These are phyloP conservation scores for Blera fallax DNA, from an alignment of 2,888 invertebrate genomes.

Conservation along the genomic window DNA sequence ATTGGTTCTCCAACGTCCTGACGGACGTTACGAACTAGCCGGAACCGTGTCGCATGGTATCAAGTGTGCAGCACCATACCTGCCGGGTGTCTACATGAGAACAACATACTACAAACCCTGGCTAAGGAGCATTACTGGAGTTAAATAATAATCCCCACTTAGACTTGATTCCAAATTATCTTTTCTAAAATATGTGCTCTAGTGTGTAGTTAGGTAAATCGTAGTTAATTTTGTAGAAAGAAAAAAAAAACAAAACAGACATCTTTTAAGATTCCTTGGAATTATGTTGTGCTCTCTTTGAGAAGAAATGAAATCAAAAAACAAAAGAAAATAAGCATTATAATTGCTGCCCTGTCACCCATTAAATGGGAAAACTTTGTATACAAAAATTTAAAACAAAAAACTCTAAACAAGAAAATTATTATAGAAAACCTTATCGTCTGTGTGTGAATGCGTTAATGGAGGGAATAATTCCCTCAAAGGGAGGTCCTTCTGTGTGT, in stretches of 20 bases:
- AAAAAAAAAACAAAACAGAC: background rate
- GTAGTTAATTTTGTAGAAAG: constrained; percentile 31
- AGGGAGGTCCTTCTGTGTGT: background rate
- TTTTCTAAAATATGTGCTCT: constrained; percentile 56
- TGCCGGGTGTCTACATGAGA: constrained; percentile 96
- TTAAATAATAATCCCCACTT: constrained; percentile 82
- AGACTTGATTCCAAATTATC: background rate
- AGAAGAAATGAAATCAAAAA: constrained; percentile 15
- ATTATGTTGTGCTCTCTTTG: constrained; percentile 51
- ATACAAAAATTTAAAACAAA: constrained; percentile 12
- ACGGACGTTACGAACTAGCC: constrained; percentile 93
- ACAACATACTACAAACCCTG: constrained; percentile 96
- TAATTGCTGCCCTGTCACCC: constrained; percentile 37
- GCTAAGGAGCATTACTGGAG: constrained; percentile 93
- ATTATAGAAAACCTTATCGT: background rate
- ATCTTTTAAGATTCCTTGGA: background rate
- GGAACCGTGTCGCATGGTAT: constrained; percentile 98
- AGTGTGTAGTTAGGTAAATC: constrained; percentile 62
- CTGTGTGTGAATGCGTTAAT: constrained; percentile 25
- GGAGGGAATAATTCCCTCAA: background rate
- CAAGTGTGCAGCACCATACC: constrained; percentile 94
- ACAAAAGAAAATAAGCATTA: constrained; percentile 3
- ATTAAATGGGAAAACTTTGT: constrained; percentile 51
- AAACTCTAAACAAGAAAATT: background rate
- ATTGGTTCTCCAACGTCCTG: constrained; percentile 90